Evolutionary conservation across 1,140 invertebrate genomes (phyloP), one percentile per base, ranked within the genome.

Genomic region (Drosophila mojavensis): DNA sequence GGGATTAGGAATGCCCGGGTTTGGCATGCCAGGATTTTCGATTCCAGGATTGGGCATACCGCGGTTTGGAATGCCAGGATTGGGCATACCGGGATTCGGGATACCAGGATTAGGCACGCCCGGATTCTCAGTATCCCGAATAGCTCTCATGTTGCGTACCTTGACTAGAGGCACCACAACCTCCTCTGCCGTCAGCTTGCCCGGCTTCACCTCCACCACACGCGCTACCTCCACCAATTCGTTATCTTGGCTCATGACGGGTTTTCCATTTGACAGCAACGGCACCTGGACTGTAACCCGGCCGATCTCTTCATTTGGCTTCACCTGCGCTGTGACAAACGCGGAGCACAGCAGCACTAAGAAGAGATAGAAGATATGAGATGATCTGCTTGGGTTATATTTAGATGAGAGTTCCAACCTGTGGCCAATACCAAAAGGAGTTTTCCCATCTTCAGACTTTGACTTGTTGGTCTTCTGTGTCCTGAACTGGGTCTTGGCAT

Each of bases 271-370:
- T 3, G 74, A 69, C 65, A 89, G 78, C 80, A 89, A 89, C 75
- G 84, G 84, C 60, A 89, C 80, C 51, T 89, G 81, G 43, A 89
- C 76, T n/a, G 84, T 89, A 17, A 89, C 67, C 24, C 75, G 60
- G 39, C 84, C 84, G 71, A 90, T 89, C 45, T 89, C 84, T 89
- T 80, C 0, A 73, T 67, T 80, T 81, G 84, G 84, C 71, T 72
- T 65, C 76, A 89, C 84, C 84, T 89, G 84, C 85, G 65, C 84
- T 84, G 84, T 59, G 78, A 30, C 59, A 43, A 62, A 59, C 26
- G 48, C 65, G 33, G 33, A 53, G 55, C 75, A 81, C 81, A 90
- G 75, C 81, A 81, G 75, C 81, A 89, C 85, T 90, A 26, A 3
- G 59, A 68, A 26, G 6, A 10, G 28, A 13, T 28, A n/a, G 10